Evolutionary conservation across 2,797 vertebrate genomes (phyloP), one percentile per base, ranked within the genome.

Genomic region (Zalophus californianus): DNA sequence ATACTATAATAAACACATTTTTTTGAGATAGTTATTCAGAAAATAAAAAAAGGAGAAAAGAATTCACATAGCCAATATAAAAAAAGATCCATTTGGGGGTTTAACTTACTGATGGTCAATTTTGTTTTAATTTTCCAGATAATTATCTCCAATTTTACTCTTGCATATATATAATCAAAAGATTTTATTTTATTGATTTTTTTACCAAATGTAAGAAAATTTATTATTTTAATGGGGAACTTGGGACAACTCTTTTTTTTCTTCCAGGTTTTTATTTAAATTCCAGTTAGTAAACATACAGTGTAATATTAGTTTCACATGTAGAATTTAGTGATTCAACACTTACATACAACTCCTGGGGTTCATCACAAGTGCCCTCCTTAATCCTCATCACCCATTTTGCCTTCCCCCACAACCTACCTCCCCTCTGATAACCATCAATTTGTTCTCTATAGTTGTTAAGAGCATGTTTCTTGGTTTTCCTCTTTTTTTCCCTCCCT

Each of bases 81-180:
- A 90, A 75, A 27, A 85, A 38, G 27, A 32, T 70, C 27, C 25
- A 58, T 16, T 48, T 75, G 25, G 60, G 13, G 20, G n/a, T 41
- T 54, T 95, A 72, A 90, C 20, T 84, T 87, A 90, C 77, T 90
- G 60, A 77, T n/a, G 14, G 56, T 52, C 89, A 73, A 12, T 35
- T 68, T 75, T 86, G 66, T 77, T 92, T 82, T 62, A 86, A 90
- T 87, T 90, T 95, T 93, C 27, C 70, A 97, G 20, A 80, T 80
- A 92, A 86, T 87, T 90, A 56, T 44, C 18, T 93, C n/a, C 82
- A 90, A 90, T 93, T 92, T 52, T 50, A 92, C 38, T 90, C 94
- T 91, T 90, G 52, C 7, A 70, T 75, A 48, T 64, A 58, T 56
- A 62, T 54, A 90, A 90, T 85, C 12, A 84, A 97, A 77, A 56